Conservation (phyloP, 1,140 invertebrate species). For the Paraescarpia echinospica region DNA sequence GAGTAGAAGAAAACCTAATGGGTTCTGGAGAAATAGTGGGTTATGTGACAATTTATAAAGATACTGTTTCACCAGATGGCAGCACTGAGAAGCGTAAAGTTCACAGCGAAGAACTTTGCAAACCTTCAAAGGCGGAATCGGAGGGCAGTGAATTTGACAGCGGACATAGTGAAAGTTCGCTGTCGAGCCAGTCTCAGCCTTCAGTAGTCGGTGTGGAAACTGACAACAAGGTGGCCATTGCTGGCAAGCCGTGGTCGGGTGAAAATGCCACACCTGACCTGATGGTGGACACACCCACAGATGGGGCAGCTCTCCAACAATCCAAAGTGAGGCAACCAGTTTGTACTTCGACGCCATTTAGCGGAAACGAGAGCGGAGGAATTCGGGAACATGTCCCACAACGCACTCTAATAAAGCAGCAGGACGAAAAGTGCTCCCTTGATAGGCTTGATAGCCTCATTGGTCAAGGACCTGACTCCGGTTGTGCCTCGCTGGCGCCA, state of each 20-base stretch:
- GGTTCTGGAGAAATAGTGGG: not conserved
- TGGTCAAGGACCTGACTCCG: not conserved
- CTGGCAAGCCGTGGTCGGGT: not conserved
- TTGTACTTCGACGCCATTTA: not conserved
- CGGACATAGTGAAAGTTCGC: not conserved
- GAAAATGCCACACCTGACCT: not conserved
- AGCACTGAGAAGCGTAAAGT: not conserved
- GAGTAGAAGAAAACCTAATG: not conserved
- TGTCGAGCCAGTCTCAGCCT: not conserved
- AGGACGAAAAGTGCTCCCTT: not conserved
- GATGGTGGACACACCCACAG: not conserved
- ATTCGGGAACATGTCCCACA: not conserved
- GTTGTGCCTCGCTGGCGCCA: not conserved
- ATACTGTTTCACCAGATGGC: not conserved
- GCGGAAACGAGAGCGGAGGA: not conserved
- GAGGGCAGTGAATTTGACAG: not conserved
- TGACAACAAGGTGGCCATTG: not conserved
- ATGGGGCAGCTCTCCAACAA: not conserved
- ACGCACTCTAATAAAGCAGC: not conserved
- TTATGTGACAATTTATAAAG: not conserved
- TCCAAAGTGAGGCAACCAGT: not conserved
- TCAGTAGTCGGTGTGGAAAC: not conserved
- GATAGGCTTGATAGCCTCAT: not conserved
- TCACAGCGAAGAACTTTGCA: not conserved
- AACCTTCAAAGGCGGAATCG: not conserved